A percentile compares a stretch with the other conserved stretches of the same genome.
phyloP scores from a whole-genome alignment of 2,113 vertebrate genomes.

The Pelmatolapia mariae region DNA sequence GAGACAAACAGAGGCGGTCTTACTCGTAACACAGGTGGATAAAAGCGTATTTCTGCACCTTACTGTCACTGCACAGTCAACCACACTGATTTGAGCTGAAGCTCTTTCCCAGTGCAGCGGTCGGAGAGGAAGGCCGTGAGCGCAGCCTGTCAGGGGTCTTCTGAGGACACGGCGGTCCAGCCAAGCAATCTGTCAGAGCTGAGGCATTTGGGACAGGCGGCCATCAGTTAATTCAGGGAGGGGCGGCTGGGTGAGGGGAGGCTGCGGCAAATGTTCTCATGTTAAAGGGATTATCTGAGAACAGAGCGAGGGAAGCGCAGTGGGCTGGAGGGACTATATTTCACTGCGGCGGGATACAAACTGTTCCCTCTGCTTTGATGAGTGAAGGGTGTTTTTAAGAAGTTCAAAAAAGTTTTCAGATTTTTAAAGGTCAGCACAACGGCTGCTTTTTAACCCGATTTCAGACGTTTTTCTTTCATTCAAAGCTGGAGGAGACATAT shows the following conservation, averaged over 20 bases:
- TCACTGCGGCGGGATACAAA: neutral
- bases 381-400: neutral
- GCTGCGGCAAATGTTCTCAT: slow-evolving; percentile 31
- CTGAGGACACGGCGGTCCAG: slow-evolving; percentile 21
- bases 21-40: neutral
- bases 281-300: slow-evolving; percentile 25
- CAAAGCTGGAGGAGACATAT: neutral
- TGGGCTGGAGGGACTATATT: neutral
- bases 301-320: neutral
- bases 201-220: slow-evolving; percentile 30
- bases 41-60: neutral
- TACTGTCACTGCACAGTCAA: neutral
- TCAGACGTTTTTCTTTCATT: neutral
- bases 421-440: neutral
- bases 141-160: slow-evolving; percentile 4
- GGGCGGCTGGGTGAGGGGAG: neutral
- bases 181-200: slow-evolving; percentile 34
- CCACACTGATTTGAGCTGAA: neutral
- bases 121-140: neutral
- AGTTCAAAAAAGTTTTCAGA: neutral
- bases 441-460: fast-evolving
- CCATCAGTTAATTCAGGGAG: neutral
- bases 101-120: neutral
- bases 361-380: neutral
- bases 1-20: neutral